A percentile compares a stretch with the other conserved stretches of the same genome.
Evolutionary conservation across 2,113 vertebrate genomes (phyloP).

Genomic region (Brachionichthys hirsutus): DNA sequence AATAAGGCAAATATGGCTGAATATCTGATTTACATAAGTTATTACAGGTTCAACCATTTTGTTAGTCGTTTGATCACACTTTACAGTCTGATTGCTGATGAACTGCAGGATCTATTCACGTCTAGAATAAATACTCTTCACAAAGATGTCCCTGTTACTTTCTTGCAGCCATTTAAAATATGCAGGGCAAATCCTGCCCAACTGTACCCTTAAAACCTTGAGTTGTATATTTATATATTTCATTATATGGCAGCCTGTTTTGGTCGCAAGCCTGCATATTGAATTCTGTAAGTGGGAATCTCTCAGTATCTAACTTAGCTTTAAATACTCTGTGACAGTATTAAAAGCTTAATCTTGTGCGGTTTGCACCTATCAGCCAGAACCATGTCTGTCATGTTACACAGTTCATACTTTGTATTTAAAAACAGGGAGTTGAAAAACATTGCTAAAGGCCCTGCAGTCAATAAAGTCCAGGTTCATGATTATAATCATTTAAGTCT

Average conservation of each 20-base stretch:
- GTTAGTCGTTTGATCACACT: too few relatives aligned
- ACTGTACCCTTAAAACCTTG: too few relatives aligned
- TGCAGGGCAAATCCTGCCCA: too few relatives aligned
- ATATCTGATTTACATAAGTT: too few relatives aligned
- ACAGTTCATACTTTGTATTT: background rate
- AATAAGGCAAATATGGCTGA: too few relatives aligned
- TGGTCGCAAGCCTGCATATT: background rate
- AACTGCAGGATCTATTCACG: too few relatives aligned
- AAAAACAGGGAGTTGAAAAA: conserved; percentile 4
- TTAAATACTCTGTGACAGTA: background rate
- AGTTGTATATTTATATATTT: background rate
- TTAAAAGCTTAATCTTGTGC: background rate
- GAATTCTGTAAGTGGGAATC: background rate
- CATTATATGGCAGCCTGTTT: background rate
- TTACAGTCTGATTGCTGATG: too few relatives aligned
- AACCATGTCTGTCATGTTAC: background rate
- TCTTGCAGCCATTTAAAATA: too few relatives aligned
- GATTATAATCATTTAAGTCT: background rate
- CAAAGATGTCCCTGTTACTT: too few relatives aligned
- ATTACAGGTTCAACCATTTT: too few relatives aligned
- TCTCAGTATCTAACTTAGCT: background rate
- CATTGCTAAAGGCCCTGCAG: background rate
- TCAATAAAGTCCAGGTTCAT: background rate
- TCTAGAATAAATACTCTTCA: too few relatives aligned
- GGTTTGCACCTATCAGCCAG: background rate